Percentiles rank a stretch among this genome's conserved stretches.
phyloP scores from a whole-genome alignment of 2,797 vertebrate species.

The Muscicapa comitata region DNA sequence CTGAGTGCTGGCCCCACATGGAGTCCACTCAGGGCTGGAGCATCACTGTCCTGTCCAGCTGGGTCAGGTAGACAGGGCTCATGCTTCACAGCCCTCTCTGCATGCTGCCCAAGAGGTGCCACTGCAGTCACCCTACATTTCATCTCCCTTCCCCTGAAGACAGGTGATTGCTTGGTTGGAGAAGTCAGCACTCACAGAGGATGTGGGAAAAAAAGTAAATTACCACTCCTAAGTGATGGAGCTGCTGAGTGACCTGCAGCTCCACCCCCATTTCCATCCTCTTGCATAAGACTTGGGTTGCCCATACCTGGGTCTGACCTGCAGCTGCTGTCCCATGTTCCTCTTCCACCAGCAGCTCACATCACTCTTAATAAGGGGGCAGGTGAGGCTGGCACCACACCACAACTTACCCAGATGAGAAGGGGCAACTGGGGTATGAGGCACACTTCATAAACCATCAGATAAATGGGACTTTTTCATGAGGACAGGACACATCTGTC shows the following conservation, averaged over 20 bases:
- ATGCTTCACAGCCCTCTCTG: not conserved
- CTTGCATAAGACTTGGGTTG: not conserved
- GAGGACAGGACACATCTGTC: not conserved
- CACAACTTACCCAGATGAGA: not conserved
- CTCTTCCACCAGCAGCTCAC: not conserved
- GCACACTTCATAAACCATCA: not conserved
- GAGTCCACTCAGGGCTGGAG: not conserved
- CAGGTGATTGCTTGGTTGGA: not conserved
- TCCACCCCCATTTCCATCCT: not conserved
- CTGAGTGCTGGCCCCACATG: fast-evolving
- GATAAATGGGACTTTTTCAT: fast-evolving
- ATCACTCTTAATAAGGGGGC: fast-evolving
- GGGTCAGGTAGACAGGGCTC: not conserved
- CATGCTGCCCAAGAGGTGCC: not conserved
- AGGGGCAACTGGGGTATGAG: fast-evolving
- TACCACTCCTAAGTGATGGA: not conserved
- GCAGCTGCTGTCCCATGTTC: not conserved
- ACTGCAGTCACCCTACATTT: not conserved
- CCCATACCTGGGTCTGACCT: not conserved
- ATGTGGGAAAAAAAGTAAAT: not conserved
- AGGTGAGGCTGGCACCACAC: not conserved
- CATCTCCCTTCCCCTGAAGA: not conserved
- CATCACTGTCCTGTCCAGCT: not conserved
- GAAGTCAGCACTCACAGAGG: not conserved
- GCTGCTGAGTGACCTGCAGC: not conserved